Conservation (phyloP, 2,888 invertebrate genomes). For the Heliconius charithonia region DNA sequence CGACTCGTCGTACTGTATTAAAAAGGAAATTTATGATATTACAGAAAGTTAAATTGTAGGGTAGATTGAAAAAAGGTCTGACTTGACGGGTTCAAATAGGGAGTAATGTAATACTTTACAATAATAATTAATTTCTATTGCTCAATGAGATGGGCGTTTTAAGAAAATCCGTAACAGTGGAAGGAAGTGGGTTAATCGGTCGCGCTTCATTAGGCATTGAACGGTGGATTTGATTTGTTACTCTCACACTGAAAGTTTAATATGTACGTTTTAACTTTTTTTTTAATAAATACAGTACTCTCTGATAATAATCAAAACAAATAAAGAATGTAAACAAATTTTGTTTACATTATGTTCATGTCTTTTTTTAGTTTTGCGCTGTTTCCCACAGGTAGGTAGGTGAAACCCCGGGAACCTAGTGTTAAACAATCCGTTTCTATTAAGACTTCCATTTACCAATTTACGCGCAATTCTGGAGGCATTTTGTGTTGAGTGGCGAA, state of each 20-base stretch:
- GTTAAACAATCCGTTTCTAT: not conserved
- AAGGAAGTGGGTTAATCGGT: slow-evolving; percentile 26
- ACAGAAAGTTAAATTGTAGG: too few relatives aligned
- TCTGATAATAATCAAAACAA: not conserved
- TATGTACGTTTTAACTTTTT: not conserved
- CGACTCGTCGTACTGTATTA: too few relatives aligned
- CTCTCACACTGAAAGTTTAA: not conserved
- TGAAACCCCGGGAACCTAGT: not conserved
- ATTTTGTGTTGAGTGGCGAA: not conserved
- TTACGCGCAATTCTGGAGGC: not conserved
- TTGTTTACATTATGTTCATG: not conserved
- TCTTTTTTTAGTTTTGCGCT: not conserved
- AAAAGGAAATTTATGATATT: too few relatives aligned
- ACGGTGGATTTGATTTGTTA: slow-evolving; percentile 10
- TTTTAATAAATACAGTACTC: not conserved
- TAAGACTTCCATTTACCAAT: not conserved
- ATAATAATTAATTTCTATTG: not conserved
- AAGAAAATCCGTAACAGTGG: not conserved
- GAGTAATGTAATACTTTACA: slow-evolving; percentile 1
- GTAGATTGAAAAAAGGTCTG: too few relatives aligned
- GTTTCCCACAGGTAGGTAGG: not conserved
- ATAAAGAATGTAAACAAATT: not conserved
- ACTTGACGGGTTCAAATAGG: not conserved
- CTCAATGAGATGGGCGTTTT: slow-evolving; percentile 17
- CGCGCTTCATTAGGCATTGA: slow-evolving; percentile 14